phyloP scores from a whole-genome alignment of 2,888 invertebrate species.

The Sturmia bella region DNA sequence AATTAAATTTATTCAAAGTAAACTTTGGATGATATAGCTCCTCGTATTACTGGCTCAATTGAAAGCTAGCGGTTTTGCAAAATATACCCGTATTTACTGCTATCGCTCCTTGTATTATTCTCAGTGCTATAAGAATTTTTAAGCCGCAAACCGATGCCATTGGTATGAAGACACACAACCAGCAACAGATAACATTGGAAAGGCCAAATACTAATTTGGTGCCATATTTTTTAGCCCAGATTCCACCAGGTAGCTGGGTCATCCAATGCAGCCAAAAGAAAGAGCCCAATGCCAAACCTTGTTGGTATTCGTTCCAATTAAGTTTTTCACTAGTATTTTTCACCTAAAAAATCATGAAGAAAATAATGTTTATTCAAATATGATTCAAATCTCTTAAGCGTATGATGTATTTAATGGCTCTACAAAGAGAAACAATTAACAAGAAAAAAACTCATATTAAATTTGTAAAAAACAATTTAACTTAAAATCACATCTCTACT shows the following conservation, averaged over 20 bases:
- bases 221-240: conserved; percentile 86
- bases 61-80: no score
- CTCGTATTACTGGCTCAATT: no score
- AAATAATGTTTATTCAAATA: no score
- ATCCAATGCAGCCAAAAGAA: conserved; percentile 89
- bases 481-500: no score
- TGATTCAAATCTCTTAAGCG: no score
- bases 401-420: no score
- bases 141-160: conserved; percentile 84
- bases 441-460: no score
- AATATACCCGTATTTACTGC: conserved; percentile 84
- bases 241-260: conserved; percentile 88
- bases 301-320: conserved; percentile 86
- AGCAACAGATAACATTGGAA: conserved; percentile 85
- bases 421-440: no score
- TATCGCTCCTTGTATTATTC: conserved; percentile 87
- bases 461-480: no score
- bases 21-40: no score
- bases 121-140: conserved; percentile 83
- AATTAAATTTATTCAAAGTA: no score
- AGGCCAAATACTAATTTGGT: conserved; percentile 88
- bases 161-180: conserved; percentile 87
- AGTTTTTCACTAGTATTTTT: conserved; percentile 79
- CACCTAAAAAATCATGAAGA: conserved; percentile 72
- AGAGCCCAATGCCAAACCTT: conserved; percentile 85